Evolutionary conservation across 1,140 invertebrate species (phyloP), one percentile per base, ranked within the genome.

Genomic region (Artemia franciscana): DNA sequence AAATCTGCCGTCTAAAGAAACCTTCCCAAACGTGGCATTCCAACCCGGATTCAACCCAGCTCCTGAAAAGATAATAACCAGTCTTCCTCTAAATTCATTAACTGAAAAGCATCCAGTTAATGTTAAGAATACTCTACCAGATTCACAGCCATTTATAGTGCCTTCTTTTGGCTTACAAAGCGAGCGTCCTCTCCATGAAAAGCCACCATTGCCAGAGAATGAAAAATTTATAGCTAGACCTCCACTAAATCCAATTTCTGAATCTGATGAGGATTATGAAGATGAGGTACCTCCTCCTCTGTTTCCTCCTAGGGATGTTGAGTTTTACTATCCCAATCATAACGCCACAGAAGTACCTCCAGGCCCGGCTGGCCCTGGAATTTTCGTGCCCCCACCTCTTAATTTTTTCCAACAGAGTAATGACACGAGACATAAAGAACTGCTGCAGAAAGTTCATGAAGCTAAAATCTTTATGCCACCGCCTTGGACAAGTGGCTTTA

Each of bases 291-390:
- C 90, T 74, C 86, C 86, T 68, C 61, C 51, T 26, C 64, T 90
- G 18, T 90, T 88, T 69, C 88, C 90, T 78, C 86, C 86, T 64
- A 86, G 86, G 67, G 84, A 85, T 2, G 89, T 90, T 74, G 88
- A 85, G 73, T 90, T 89, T 74, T 82, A 82, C 63, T 90, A 88
- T 72, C 78, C 77, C 64, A 81, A 78, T 67, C 85, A 87, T 68
- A 87, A 89, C 71, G 77, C 81, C 0, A 84, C 81, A 26, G 75
- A 74, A 21, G 85, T 89, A 30, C 83, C 85, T 15, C 83, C 87
- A 0, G 88, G 88, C 60, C 88, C 87, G 0, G 71, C 90, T 57
- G 87, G 89, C 4, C 88, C 88, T 3, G 88, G 88, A 23, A 87
- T 91, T 58, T 83, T 90, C 15, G 72, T 91, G 27, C 86, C 88